Evolutionary conservation across 92 coral and sea anemone genomes (phyloP).

Genomic region (Ricordea florida): DNA sequence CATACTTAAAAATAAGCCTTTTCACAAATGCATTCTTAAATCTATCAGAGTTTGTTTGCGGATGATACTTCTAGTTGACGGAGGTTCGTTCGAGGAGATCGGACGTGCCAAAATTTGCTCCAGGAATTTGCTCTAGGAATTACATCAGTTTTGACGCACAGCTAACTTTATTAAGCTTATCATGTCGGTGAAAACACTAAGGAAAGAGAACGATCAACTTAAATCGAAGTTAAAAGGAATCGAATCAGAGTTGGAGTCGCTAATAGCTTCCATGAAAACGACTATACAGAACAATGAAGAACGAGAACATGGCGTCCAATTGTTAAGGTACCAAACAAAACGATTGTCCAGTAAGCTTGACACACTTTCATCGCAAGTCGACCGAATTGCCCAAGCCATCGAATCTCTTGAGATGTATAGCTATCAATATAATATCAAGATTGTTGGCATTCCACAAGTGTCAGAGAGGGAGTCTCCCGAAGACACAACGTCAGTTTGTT

Average conservation of each 20-base stretch:
- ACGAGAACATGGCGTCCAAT: neutral
- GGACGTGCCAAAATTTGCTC: no score
- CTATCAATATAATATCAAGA: neutral
- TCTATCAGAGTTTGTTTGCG: no score
- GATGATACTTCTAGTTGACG: no score
- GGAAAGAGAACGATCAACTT: no score
- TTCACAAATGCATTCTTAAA: no score
- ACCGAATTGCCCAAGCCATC: neutral
- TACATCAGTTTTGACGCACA: neutral
- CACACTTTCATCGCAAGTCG: neutral
- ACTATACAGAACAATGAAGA: neutral
- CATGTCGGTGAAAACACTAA: conserved; percentile 1
- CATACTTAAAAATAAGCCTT: no score
- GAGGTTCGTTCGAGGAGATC: no score
- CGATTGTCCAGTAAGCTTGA: neutral
- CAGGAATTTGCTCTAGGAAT: no score
- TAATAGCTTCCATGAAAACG: neutral
- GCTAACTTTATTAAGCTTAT: neutral
- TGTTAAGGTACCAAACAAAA: no score
- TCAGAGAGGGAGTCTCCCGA: neutral
- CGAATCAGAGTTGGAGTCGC: neutral
- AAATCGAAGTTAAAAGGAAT: neutral
- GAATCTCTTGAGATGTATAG: neutral
- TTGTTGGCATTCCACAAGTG: conserved; percentile 4
- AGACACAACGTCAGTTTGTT: neutral